Evolutionary conservation across 2,797 vertebrate species (phyloP).

Genomic region (Austrolebias charrua): DNA sequence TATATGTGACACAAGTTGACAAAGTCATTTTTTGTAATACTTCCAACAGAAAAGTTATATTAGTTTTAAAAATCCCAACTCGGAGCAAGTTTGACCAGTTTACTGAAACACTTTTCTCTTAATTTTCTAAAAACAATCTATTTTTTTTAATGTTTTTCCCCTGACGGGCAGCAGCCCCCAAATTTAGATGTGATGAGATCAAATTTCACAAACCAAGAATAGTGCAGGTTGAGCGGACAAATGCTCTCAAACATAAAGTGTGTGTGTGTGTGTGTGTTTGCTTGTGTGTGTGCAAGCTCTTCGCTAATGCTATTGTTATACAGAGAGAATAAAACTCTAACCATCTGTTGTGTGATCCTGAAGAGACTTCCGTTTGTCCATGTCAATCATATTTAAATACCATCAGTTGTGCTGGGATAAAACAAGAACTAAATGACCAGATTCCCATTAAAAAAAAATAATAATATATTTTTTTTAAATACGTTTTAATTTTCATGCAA

Average conservation of each 20-base stretch:
- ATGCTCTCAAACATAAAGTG: constrained; percentile 10
- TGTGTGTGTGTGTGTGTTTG: neutral
- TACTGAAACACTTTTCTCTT: neutral
- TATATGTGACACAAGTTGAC: neutral
- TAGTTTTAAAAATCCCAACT: neutral
- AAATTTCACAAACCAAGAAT: constrained; percentile 69
- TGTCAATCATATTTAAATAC: neutral
- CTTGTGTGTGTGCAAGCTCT: neutral
- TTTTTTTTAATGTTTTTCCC: constrained; percentile 8
- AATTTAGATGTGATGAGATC: constrained; percentile 67
- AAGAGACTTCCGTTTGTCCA: neutral
- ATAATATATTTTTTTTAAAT: too few relatives aligned
- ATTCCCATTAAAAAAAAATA: too few relatives aligned
- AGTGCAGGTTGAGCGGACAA: constrained; percentile 47
- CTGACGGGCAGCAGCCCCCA: constrained; percentile 33
- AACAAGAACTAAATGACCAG: neutral
- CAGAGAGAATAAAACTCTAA: neutral
- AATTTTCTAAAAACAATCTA: constrained; percentile 2
- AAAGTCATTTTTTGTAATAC: neutral
- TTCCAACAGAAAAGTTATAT: neutral
- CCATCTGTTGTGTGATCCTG: neutral
- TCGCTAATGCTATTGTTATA: neutral
- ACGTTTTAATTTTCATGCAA: neutral
- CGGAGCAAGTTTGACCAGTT: neutral
- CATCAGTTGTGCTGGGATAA: too few relatives aligned